A percentile compares a stretch with the other conserved stretches of the same genome.
phyloP scores from a whole-genome alignment of 2,888 invertebrate genomes.

The Pharmacophagus antenor region DNA sequence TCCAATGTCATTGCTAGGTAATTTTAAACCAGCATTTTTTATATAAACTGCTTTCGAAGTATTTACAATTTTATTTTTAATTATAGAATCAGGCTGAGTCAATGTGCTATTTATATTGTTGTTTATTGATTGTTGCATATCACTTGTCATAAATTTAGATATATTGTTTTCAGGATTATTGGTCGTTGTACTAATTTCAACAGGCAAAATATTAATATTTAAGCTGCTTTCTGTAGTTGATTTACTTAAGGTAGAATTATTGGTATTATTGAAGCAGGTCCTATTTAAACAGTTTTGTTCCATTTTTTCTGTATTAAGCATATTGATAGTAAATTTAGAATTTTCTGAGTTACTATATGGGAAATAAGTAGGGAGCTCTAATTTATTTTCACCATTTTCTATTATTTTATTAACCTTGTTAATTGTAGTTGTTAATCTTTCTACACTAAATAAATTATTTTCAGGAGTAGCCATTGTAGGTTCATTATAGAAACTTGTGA shows the following conservation, averaged over 20 bases:
- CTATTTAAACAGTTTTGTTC: background rate
- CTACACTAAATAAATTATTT: background rate
- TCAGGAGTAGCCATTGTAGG: background rate
- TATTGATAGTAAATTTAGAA: background rate
- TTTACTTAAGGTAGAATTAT: background rate
- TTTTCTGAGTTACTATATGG: background rate
- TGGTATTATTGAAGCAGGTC: background rate
- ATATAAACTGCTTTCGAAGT: background rate
- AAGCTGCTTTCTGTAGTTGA: background rate
- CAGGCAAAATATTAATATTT: background rate
- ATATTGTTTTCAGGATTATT: background rate
- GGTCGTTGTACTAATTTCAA: background rate
- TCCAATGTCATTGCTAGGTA: background rate
- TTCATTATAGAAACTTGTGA: background rate
- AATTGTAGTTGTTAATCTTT: background rate
- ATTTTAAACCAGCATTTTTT: background rate
- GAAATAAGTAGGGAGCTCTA: too few species aligned
- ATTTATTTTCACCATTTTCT: background rate
- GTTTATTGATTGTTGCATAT: background rate
- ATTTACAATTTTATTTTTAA: background rate
- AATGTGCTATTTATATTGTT: background rate
- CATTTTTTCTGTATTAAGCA: background rate
- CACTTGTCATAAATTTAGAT: background rate
- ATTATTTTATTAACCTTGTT: too few species aligned
- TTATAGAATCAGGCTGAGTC: background rate